Evolutionary conservation across 2,888 invertebrate species (phyloP).

Genomic region (Netelia melanura): DNA sequence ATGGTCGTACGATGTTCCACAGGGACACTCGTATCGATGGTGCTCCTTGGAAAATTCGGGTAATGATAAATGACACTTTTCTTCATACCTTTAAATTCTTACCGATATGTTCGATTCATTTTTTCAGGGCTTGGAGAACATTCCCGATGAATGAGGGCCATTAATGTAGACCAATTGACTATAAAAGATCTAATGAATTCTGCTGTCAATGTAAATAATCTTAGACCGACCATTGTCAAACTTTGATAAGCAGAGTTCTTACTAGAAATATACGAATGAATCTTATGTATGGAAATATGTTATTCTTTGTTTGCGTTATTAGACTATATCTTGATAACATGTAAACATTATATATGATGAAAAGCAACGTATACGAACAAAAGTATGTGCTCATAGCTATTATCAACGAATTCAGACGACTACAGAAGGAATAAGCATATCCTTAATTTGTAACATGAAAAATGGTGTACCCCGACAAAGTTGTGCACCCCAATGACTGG

Average conservation of each 20-base stretch:
- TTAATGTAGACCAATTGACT: background rate
- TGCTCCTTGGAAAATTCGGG: conserved; percentile 64
- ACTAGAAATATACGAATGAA: no score
- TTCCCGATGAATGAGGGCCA: conserved; percentile 62
- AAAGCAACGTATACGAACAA: no score
- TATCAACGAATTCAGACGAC: no score
- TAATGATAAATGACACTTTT: conserved; percentile 41
- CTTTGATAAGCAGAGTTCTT: no score
- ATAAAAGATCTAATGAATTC: conserved; percentile 46
- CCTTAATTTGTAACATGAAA: no score
- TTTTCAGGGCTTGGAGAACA: conserved; percentile 70
- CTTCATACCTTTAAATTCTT: background rate
- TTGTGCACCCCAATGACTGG: no score
- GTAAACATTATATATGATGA: no score
- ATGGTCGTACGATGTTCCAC: conserved; percentile 33
- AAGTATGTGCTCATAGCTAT: background rate
- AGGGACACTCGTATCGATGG: conserved; percentile 70
- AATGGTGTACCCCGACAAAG: no score
- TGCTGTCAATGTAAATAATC: conserved; percentile 2
- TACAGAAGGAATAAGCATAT: no score
- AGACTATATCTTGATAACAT: no score
- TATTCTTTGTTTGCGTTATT: no score
- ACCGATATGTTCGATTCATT: conserved; percentile 4
- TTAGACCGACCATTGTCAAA: background rate
- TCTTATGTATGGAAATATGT: no score